Evolutionary conservation across 2,888 invertebrate species (phyloP).

Genomic region (Ferdinandea cuprea): DNA sequence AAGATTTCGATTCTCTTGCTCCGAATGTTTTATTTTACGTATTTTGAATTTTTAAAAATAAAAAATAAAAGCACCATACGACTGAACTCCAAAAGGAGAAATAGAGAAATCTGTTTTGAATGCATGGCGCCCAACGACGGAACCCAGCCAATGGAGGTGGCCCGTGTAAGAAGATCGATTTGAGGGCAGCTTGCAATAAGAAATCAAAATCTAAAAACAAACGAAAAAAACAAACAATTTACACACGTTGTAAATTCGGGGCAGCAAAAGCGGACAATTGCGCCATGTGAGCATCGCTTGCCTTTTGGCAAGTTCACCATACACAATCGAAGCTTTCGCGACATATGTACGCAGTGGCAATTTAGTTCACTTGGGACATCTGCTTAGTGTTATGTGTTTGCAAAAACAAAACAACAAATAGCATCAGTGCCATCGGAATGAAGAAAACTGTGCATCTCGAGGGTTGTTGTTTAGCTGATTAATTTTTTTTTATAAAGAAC

Average conservation of each 20-base stretch:
- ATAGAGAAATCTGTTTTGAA: conserved; percentile 22
- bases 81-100: conserved; percentile 38
- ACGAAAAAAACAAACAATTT: conserved; percentile 6
- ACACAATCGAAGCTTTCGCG: conserved; percentile 27
- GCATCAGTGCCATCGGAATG: conserved; percentile 35
- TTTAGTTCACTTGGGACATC: conserved; percentile 66
- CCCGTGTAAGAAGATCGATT: conserved; percentile 45
- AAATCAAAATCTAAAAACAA: conserved; percentile 28
- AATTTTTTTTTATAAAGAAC: conserved; percentile 52
- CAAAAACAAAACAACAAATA: conserved; percentile 11
- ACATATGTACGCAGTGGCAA: conserved; percentile 47
- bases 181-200: conserved; percentile 45
- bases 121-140: conserved; percentile 60
- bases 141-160: conserved; percentile 1
- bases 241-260: conserved; percentile 25
- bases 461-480: conserved; percentile 63
- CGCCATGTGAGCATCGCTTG: conserved; percentile 1
- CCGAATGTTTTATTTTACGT: conserved; percentile 23
- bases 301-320: conserved; percentile 58
- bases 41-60: conserved; percentile 55
- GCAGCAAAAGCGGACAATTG: conserved; percentile 25
- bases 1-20: conserved; percentile 33
- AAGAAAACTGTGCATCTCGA: conserved; percentile 51
- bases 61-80: conserved; percentile 41
- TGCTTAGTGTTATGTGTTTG: conserved; percentile 64